Evolutionary conservation across 2,113 vertebrate species (phyloP).

Genomic region (Antechinus flavipes): DNA sequence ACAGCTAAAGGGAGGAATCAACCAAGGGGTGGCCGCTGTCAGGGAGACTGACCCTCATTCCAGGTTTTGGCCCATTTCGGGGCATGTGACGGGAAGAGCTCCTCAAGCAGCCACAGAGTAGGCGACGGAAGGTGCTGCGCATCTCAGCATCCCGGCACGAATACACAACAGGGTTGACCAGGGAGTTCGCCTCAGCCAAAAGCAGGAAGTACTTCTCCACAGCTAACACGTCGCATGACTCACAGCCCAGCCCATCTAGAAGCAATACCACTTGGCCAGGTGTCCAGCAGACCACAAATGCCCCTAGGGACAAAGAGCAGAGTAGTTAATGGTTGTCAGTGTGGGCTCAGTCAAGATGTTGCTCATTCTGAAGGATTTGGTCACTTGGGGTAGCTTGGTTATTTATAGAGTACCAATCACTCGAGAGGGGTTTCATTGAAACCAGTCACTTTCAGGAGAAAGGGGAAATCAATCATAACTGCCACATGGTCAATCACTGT

Average conservation of each 20-base stretch:
- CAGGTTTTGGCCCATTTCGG: conserved; percentile 52
- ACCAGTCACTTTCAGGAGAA: not conserved
- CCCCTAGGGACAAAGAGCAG: conserved; percentile 83
- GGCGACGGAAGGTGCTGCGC: conserved; percentile 90
- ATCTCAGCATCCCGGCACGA: conserved; percentile 93
- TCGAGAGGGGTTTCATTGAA: not conserved
- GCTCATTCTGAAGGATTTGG: conserved; percentile 1
- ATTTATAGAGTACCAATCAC: not conserved
- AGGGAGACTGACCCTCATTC: conserved; percentile 79
- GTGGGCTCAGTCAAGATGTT: not conserved
- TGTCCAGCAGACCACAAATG: conserved; percentile 96
- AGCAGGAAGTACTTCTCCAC: conserved; percentile 94
- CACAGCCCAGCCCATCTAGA: conserved; percentile 90
- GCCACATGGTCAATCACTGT: not conserved
- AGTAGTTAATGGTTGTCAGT: not conserved
- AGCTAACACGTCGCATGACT: conserved; percentile 84
- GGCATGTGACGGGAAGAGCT: conserved; percentile 23
- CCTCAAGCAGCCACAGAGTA: conserved; percentile 88
- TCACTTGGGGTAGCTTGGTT: not conserved
- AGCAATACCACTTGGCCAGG: conserved; percentile 92
- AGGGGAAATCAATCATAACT: not conserved
- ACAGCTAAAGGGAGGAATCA: conserved; percentile 82
- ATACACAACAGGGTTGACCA: conserved; percentile 94
- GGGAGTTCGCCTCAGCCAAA: conserved; percentile 93
- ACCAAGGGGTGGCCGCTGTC: conserved; percentile 79